Percentiles rank a stretch among this genome's conserved stretches.
Conservation (phyloP, 2,888 invertebrate genomes). For the Leptopilina drosophilae region DNA sequence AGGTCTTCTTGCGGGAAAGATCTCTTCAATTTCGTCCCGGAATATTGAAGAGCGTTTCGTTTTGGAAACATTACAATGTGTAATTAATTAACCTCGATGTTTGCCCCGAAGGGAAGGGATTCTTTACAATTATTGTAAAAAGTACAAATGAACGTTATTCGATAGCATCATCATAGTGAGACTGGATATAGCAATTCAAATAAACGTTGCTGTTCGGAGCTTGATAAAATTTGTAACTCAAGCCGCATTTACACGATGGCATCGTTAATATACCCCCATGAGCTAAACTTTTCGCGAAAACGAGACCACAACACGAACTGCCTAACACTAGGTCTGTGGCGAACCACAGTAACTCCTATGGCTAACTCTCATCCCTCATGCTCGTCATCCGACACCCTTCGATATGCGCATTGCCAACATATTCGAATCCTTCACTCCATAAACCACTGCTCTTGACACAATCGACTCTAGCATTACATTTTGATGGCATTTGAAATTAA, state of each 20-base stretch:
- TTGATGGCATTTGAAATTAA: not conserved
- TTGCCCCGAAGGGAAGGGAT: too few relatives aligned
- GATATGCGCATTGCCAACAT: conserved; percentile 2
- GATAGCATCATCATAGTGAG: too few relatives aligned
- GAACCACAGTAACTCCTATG: conserved; percentile 58
- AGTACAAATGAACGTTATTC: too few relatives aligned
- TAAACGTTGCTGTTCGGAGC: conserved; percentile 2
- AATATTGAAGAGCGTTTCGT: conserved; percentile 64
- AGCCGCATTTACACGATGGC: conserved; percentile 24
- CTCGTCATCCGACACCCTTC: conserved; percentile 35
- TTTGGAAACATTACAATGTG: conserved; percentile 43
- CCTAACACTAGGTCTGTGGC: conserved; percentile 58
- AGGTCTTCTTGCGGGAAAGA: conserved; percentile 62
- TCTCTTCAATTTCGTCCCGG: conserved; percentile 68
- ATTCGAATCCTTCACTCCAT: not conserved
- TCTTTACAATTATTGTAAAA: too few relatives aligned
- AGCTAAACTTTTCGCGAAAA: conserved; percentile 57
- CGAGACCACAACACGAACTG: conserved; percentile 61
- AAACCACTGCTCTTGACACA: conserved; percentile 29
- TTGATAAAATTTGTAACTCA: conserved; percentile 11
- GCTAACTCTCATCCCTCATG: conserved; percentile 30
- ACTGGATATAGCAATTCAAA: not conserved
- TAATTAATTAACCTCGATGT: too few relatives aligned
- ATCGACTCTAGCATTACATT: not conserved
- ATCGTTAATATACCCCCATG: conserved; percentile 26